Conservation (phyloP, 2,797 vertebrate genomes). For the Enteromius unitaeniatus region DNA sequence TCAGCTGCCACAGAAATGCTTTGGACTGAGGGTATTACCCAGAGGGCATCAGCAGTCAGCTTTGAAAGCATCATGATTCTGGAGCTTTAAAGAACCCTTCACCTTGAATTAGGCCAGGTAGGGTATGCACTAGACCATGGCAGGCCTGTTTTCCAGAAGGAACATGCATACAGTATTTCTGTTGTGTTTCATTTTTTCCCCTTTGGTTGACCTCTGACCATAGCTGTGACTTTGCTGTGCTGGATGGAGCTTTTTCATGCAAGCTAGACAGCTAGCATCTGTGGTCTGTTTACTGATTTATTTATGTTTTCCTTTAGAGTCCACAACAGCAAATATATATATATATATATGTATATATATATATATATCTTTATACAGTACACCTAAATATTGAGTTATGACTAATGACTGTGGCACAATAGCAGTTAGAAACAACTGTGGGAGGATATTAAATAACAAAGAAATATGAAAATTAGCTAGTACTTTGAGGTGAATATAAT, state of each 20-base stretch:
- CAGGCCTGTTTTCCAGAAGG: constrained; percentile 15
- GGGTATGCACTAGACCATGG: constrained; percentile 3
- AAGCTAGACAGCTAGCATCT: not conserved
- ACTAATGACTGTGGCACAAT: constrained; percentile 17
- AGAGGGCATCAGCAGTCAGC: constrained; percentile 22
- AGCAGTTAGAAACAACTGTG: constrained; percentile 15
- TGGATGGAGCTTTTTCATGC: not conserved
- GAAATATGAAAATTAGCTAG: not conserved
- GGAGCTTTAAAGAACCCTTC: constrained; percentile 25
- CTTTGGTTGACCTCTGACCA: constrained; percentile 8
- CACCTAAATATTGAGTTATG: constrained; percentile 13
- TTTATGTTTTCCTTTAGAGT: not conserved
- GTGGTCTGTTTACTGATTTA: not conserved
- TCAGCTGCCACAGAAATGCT: constrained; percentile 26
- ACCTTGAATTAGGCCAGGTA: constrained; percentile 34
- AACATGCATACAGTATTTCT: not conserved
- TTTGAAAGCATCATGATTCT: constrained; percentile 29
- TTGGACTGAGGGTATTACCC: constrained; percentile 18
- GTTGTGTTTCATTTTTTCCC: not conserved
- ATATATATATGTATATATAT: too few species aligned
- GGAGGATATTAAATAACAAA: constrained; percentile 27
- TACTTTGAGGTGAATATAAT: constrained; percentile 5
- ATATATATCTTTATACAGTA: not conserved
- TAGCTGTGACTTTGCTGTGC: not conserved
- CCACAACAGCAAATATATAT: not conserved